Percentiles rank a stretch among this genome's conserved stretches.
phyloP scores from a whole-genome alignment of 2,113 vertebrate species.

The Sebastes fasciatus region DNA sequence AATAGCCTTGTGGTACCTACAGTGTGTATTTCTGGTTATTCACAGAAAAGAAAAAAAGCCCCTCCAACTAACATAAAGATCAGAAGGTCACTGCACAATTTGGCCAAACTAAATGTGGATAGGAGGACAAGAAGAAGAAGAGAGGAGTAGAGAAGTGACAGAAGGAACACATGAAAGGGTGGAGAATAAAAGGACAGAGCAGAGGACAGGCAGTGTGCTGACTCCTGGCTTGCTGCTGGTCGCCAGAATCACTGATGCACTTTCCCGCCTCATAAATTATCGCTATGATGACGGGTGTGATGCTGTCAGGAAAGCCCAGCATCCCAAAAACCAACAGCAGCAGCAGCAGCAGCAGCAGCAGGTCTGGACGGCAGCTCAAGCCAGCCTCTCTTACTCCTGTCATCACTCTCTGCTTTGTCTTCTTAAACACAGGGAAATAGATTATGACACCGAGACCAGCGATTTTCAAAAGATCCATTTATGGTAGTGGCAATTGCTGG shows the following conservation, averaged over 20 bases:
- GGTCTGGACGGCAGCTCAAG: neutral
- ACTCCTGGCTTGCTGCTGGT: constrained; percentile 55
- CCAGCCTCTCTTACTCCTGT: neutral
- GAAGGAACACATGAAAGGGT: neutral
- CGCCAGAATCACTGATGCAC: constrained; percentile 62
- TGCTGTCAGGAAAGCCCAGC: constrained; percentile 65
- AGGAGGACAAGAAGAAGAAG: neutral
- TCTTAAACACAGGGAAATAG: constrained; percentile 16
- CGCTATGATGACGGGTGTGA: constrained; percentile 59
- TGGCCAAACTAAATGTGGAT: neutral
- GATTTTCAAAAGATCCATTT: neutral
- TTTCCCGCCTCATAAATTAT: constrained; percentile 80
- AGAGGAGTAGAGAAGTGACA: neutral
- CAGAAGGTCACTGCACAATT: neutral
- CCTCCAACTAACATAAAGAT: too few relatives aligned
- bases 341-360: neutral
- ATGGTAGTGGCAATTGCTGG: neutral
- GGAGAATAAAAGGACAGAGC: constrained; percentile 30
- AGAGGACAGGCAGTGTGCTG: constrained; percentile 30
- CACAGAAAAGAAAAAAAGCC: neutral
- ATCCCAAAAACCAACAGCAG: constrained; percentile 51
- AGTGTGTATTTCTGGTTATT: constrained; percentile 9
- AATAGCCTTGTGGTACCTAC: neutral
- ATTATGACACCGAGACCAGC: neutral
- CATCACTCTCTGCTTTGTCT: constrained; percentile 14